Conservation (phyloP, 2,797 vertebrate genomes). For the Miichthys miiuy region DNA sequence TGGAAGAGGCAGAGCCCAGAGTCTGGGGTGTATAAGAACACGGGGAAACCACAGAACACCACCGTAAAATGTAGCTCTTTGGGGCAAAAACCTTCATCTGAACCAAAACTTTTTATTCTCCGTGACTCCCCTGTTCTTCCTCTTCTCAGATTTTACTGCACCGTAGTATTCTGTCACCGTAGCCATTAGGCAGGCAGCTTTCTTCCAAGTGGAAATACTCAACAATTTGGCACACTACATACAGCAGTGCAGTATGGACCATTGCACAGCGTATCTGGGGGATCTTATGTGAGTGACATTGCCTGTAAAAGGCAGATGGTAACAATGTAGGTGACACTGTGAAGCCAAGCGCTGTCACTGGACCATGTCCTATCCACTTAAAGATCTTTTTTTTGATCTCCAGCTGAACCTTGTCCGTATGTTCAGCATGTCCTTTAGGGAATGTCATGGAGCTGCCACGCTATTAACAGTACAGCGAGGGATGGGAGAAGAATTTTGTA, state of each 20-base stretch:
- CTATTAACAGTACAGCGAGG: constrained; percentile 51
- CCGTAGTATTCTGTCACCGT: neutral
- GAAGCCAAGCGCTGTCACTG: constrained; percentile 42
- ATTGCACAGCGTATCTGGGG: constrained; percentile 53
- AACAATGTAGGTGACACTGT: constrained; percentile 67
- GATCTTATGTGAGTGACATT: constrained; percentile 58
- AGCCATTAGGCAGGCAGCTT: constrained; percentile 24
- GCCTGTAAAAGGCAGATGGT: constrained; percentile 65
- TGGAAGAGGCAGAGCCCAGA: neutral
- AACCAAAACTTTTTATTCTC: neutral
- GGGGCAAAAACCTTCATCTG: neutral
- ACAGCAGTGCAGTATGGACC: constrained; percentile 49
- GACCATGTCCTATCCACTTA: constrained; percentile 64
- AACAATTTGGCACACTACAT: constrained; percentile 36
- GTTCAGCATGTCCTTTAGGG: constrained; percentile 64
- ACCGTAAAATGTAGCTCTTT: neutral
- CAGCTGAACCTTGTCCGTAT: constrained; percentile 46
- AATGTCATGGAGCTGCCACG: constrained; percentile 52
- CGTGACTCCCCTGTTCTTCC: neutral
- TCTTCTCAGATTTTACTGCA: neutral
- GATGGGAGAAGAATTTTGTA: constrained; percentile 14
- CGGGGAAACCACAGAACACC: neutral
- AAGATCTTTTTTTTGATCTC: constrained; percentile 59
- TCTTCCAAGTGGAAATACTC: constrained; percentile 37
- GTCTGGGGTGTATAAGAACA: neutral